Evolutionary conservation across 1,140 invertebrate genomes (phyloP), one percentile per base, ranked within the genome.

Genomic region (Brachionus rubens): DNA sequence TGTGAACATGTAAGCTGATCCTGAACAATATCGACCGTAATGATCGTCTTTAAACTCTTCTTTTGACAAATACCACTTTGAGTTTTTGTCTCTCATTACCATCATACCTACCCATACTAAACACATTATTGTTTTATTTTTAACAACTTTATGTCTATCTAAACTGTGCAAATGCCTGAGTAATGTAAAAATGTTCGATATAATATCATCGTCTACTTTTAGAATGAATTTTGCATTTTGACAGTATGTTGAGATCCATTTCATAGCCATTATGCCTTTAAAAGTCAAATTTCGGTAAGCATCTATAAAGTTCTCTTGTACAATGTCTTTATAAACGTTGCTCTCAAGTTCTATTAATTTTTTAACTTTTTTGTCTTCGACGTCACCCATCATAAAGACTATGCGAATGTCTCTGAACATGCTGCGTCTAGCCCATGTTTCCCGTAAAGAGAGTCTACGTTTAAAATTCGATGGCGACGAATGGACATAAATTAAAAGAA

Each of bases 211-310:
- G 28, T 94, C 92, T 83, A 91, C 89, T 87, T 94, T 94, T 7
- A 93, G 86, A n/a, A 93, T 87, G 79, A 87, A 91, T 72, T 88
- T 84, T 1, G 87, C 86, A 24, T 86, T 82, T 12, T 80, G 78
- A 81, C 91, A 93, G 78, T 87, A 84, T 10, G 81, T 82, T 1
- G 86, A 81, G 0, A 88, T 89, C 91, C 91, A 94, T 79, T 88
- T 86, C 28, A 93, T 80, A 0, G 91, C 92, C 91, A 93, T 93
- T 0, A 91, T 81, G 80, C 93, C 91, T 83, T 94, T 94, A 78
- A 90, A 90, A n/a, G 91, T 93, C 5, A 94, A 84, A 83, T 93
- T 93, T 80, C 87, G 87, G 79, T 94, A 94, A 24, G 89, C 87
- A 84, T 94, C 92, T 10, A 85, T 56, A 80, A 94, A 93, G 41